phyloP scores from a whole-genome alignment of 2,797 vertebrate species.

The Enoplosus armatus region DNA sequence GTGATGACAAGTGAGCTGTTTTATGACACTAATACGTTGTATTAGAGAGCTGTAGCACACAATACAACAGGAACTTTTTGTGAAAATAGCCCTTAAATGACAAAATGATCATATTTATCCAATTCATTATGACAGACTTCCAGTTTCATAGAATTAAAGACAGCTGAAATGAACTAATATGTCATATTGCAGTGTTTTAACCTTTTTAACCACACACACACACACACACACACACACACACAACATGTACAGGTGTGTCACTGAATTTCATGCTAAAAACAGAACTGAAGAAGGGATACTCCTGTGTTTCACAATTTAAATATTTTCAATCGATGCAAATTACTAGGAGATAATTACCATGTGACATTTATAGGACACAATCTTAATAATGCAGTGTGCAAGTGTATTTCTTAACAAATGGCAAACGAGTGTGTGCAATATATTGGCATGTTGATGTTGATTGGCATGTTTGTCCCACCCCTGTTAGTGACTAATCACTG shows the following conservation, averaged over 20 bases:
- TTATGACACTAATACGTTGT: not conserved
- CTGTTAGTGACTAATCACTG: not conserved
- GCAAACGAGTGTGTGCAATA: not conserved
- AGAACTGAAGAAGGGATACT: not conserved
- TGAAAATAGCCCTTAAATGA: not conserved
- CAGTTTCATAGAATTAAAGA: not conserved
- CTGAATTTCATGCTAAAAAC: not conserved
- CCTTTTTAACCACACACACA: not conserved
- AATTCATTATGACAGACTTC: not conserved
- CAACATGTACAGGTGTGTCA: not conserved
- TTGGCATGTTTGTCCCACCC: not conserved
- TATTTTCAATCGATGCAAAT: not conserved
- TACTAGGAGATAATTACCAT: not conserved
- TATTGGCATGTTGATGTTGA: not conserved
- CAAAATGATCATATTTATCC: not conserved
- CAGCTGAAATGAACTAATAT: not conserved
- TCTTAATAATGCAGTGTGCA: not conserved
- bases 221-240: slow-evolving; percentile 1
- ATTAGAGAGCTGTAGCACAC: not conserved
- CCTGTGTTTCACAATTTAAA: not conserved
- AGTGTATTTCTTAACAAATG: not conserved
- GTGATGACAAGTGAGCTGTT: not conserved
- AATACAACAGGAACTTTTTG: not conserved
- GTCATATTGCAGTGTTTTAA: slow-evolving; percentile 39
- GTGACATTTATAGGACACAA: not conserved